Conservation (phyloP, 2,797 vertebrate genomes). For the Xiphophorus birchmanni region DNA sequence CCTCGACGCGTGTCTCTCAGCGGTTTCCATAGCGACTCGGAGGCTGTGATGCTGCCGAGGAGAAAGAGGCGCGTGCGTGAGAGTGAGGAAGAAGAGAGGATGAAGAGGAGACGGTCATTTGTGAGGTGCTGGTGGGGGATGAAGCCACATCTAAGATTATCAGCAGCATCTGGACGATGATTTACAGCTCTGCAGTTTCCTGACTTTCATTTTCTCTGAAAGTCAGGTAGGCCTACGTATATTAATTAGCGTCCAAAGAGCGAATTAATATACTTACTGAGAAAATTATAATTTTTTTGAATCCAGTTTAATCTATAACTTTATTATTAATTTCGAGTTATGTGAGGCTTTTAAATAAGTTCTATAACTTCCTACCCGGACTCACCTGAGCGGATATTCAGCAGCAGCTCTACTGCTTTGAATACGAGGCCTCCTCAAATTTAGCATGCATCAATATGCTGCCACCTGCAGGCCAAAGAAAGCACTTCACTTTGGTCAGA, state of each 20-base stretch:
- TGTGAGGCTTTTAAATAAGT: background rate
- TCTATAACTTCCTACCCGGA: conserved; percentile 15
- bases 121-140: conserved; percentile 23
- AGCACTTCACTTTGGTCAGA: background rate
- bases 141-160: conserved; percentile 34
- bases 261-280: background rate
- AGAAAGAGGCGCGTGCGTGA: conserved; percentile 72
- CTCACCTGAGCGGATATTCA: conserved; percentile 35
- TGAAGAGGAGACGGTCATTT: conserved; percentile 44
- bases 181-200: background rate
- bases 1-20: conserved; percentile 70
- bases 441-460: conserved; percentile 48
- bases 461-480: conserved; percentile 69
- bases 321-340: background rate
- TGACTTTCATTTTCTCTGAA: background rate
- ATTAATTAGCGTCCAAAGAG: background rate
- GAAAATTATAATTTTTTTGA: background rate
- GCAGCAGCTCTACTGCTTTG: conserved; percentile 46
- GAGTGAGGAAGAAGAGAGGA: conserved; percentile 38
- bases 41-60: conserved; percentile 73
- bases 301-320: background rate
- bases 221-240: too few relatives aligned
- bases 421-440: conserved; percentile 62
- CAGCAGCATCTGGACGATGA: conserved; percentile 6
- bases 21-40: conserved; percentile 80